Evolutionary conservation across 2,113 vertebrate genomes (phyloP), one percentile per base, ranked within the genome.

Genomic region (Neotragus pygmaeus): DNA sequence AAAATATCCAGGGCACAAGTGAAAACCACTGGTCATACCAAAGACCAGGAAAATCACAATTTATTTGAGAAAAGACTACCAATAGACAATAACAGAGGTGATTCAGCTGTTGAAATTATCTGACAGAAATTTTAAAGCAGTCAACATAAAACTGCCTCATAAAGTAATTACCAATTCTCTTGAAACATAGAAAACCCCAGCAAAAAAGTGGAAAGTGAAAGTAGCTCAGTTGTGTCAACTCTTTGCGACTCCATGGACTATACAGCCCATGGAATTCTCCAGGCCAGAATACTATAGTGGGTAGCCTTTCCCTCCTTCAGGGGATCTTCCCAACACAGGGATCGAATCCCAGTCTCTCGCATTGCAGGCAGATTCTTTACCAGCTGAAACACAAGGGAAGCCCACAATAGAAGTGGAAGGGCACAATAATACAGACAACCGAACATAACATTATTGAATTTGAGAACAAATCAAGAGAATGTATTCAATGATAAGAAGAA

Each of bases 11-110:
- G 33, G 28, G 23, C 43, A 60, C 14, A 92, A 78, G 1, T 30
- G 43, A 92, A 92, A 80, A 95, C 60, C 43, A 85, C 16, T 47
- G 9, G 28, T 89, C 16, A 90, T 58, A 70, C 4, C 28, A 70
- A 90, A 92, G 15, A 90, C 14, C 33, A 94, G 21, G 70, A 92
- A 80, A 93, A 95, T 83, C 77, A 91, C 39, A 90, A 92, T 28
- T 27, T 85, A 88, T 55, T 11, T n/a, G 36, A 92, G n/a, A 88
- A 87, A 91, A 91, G 39, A 85, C 28, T 73, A 49, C 39, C 36
- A 83, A 77, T 30, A 89, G 70, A 92, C 4, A 77, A 30, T 17
- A 95, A 83, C 28, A 66, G 57, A 92, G 19, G 66, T 89, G 39
- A 96, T 60, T 30, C 49, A 80, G 16, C 92, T 70, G 43, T 30